Evolutionary conservation across 2,888 invertebrate genomes (phyloP).

Genomic region (Protula sp.): DNA sequence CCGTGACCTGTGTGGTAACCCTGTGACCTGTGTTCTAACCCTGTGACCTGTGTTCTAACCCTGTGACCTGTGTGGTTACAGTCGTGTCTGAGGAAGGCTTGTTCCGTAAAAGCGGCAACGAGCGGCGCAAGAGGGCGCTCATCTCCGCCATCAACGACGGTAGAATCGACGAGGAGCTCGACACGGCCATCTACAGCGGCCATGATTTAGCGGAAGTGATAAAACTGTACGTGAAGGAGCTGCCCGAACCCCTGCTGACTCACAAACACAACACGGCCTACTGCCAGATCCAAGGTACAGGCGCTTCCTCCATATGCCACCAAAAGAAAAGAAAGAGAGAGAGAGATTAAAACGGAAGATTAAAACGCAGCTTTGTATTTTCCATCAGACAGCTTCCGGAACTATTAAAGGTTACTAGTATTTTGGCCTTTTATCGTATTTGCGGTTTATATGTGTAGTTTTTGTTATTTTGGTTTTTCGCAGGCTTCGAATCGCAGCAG

Average conservation of each 20-base stretch:
- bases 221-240: background rate
- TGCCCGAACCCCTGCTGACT: background rate
- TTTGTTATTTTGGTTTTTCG: background rate
- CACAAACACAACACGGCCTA: background rate
- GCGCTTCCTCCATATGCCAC: too few relatives aligned
- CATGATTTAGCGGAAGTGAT: background rate
- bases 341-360: too few relatives aligned
- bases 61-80: too few relatives aligned
- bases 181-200: background rate
- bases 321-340: too few relatives aligned
- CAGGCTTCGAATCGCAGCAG: too few relatives aligned
- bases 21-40: too few relatives aligned
- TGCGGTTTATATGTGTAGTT: background rate
- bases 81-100: background rate
- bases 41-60: too few relatives aligned
- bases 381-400: background rate
- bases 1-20: too few relatives aligned
- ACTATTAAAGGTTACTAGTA: background rate
- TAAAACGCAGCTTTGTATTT: background rate
- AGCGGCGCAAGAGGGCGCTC: background rate
- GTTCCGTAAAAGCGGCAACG: background rate
- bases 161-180: background rate
- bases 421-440: background rate
- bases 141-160: background rate
- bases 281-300: background rate